These are phyloP conservation scores for Corythornis leucogaster DNA, from an alignment of 2,797 vertebrate species.

Conservation along the genomic window DNA sequence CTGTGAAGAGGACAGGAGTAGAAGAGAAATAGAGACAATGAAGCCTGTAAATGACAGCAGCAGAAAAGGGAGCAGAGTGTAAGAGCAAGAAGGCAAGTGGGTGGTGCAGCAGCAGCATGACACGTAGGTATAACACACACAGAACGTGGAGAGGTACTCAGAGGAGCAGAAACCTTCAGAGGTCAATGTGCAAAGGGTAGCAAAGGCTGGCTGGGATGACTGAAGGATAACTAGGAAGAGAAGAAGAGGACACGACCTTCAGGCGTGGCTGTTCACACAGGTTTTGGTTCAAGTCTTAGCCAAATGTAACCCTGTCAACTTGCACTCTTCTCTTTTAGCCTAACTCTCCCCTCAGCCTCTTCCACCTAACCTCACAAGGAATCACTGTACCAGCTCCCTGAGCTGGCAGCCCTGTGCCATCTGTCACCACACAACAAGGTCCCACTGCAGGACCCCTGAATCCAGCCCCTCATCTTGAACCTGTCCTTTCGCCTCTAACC, in stretches of 20 bases:
- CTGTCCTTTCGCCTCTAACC: background rate
- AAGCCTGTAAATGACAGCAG: slow-evolving; percentile 83
- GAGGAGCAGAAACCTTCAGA: background rate
- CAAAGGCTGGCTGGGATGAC: background rate
- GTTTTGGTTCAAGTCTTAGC: background rate
- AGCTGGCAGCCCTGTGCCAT: background rate
- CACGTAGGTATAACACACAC: slow-evolving; percentile 34
- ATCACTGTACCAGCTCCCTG: background rate
- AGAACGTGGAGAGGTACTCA: background rate
- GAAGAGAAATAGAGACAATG: slow-evolving; percentile 89
- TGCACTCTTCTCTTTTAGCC: background rate
- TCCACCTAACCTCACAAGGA: background rate
- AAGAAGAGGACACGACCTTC: background rate
- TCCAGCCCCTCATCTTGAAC: background rate
- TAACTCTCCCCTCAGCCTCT: background rate
- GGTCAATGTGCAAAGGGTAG: background rate
- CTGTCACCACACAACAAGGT: background rate
- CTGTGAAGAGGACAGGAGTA: slow-evolving; percentile 90
- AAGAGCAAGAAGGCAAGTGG: slow-evolving; percentile 40
- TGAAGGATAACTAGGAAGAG: background rate
- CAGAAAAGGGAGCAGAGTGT: slow-evolving; percentile 69
- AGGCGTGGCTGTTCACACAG: background rate
- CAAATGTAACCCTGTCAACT: background rate
- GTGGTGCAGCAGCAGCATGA: slow-evolving; percentile 38
- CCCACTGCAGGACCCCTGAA: background rate